Percentiles rank a stretch among this genome's conserved stretches.
Evolutionary conservation across 1,140 invertebrate genomes (phyloP).

Genomic region (Cherax destructor): DNA sequence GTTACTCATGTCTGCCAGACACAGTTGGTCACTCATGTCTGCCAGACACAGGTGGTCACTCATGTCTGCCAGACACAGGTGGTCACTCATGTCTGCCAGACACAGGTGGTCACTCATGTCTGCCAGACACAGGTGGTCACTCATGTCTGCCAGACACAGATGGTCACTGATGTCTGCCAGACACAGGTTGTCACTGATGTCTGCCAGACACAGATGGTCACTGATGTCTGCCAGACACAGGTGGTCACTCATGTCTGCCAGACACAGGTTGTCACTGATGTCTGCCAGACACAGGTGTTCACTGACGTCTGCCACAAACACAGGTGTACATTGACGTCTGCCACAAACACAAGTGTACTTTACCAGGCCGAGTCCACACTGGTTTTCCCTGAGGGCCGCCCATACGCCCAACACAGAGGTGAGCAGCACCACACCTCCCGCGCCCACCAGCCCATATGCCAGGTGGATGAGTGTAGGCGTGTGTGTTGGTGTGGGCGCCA

Average conservation of each 20-base stretch:
- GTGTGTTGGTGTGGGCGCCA: constrained; percentile 42
- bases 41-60: not conserved
- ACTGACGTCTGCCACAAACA: not conserved
- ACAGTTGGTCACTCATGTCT: not conserved
- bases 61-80: not conserved
- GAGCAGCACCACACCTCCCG: constrained; percentile 59
- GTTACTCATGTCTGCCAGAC: too few species aligned
- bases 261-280: too few species aligned
- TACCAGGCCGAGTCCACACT: constrained; percentile 62
- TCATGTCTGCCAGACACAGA: too few species aligned
- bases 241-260: too few species aligned
- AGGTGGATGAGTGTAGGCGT: constrained; percentile 68
- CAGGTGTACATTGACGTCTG: not conserved
- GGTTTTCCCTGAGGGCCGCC: constrained; percentile 62
- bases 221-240: too few species aligned
- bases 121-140: too few species aligned
- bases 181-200: too few species aligned
- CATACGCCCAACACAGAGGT: constrained; percentile 64
- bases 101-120: too few species aligned
- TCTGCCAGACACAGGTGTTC: not conserved
- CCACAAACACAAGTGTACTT: not conserved
- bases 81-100: too few species aligned
- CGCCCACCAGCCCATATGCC: constrained; percentile 57
- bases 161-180: too few species aligned
- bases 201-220: too few species aligned